Base-by-base conservation (phyloP, 1,140 invertebrate genomes). In the Drosophila repleta region DNA sequence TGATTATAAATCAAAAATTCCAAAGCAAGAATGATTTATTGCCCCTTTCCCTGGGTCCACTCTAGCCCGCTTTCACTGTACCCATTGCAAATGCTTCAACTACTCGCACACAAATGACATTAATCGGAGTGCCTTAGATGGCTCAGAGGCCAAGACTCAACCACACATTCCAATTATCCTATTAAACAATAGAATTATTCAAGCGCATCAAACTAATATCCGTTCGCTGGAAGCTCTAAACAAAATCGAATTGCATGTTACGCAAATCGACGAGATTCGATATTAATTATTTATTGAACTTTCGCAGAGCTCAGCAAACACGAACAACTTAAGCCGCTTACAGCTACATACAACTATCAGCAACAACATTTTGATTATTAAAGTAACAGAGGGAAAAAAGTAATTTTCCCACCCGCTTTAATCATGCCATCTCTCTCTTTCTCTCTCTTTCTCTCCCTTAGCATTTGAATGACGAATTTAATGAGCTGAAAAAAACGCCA, bases 401-500 rank as follows among this genome's bases (percentile, higher is more conserved):
- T 52, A 15, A 52, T 32, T 35, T 49, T 74, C 46, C 15, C 32
- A 26, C 21, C 32, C 43, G 35, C 15, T 41, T 55, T 20, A 35
- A 35, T 13, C 32, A 3, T 35, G 32, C 10, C 32, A 35, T 35
- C 32, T 35, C 32, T 24, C 26, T 15, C 35, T 17, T 10, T 1
- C n/a, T 13, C 24, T 32, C n/a, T 18, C n/a, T 7, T 17, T 11
- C 13, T 8, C 48, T 41, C 18, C 32, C 56, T 20, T 32, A 68
- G 51, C 71, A 46, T 76, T 82, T 76, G 48, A 63, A 78, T 80
- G 79, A 80, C 71, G 79, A 75, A 80, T 83, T 81, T 74, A 83
- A 83, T 80, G 70, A 81, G 74, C 78, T 83, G 74, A 77, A 83
- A 79, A 75, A 71, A 76, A 63, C 68, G 64, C 73, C 62, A 83